A percentile compares a stretch with the other conserved stretches of the same genome.
These are phyloP conservation scores for Hoplostethus atlanticus DNA, from an alignment of 2,797 vertebrate genomes.

Conservation along the genomic window DNA sequence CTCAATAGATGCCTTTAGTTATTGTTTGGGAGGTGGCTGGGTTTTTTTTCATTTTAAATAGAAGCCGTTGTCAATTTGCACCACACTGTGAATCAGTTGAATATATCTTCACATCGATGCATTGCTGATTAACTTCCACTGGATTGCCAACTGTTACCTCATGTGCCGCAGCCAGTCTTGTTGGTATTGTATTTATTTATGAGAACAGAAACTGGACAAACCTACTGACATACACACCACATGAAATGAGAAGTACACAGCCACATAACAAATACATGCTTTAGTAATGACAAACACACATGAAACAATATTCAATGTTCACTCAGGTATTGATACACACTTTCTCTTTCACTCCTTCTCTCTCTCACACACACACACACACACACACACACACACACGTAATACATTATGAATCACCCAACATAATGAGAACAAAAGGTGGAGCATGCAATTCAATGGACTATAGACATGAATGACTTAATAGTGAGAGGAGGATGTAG, in stretches of 20 bases:
- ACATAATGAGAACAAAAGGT: conserved; percentile 58
- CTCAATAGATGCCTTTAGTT: too few species aligned
- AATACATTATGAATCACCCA: conserved; percentile 64
- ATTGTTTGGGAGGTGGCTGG: too few species aligned
- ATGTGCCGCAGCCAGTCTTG: conserved; percentile 49
- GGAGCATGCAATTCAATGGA: conserved; percentile 85
- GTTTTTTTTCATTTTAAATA: background rate
- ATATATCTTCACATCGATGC: background rate
- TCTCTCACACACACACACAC: conserved; percentile 19
- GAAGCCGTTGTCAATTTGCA: background rate
- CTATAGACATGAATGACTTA: conserved; percentile 47
- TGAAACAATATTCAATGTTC: conserved; percentile 38
- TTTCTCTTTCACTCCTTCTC: conserved; percentile 22
- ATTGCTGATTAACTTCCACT: background rate
- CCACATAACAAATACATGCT: conserved; percentile 61
- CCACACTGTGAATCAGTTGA: too few species aligned
- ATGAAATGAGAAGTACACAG: conserved; percentile 61
- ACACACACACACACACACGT: conserved; percentile 29
- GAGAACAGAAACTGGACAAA: conserved; percentile 35
- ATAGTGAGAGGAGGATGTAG: conserved; percentile 55
- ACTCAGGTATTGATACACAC: conserved; percentile 31
- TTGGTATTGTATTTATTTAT: conserved; percentile 29
- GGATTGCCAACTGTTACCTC: conserved; percentile 18
- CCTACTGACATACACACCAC: conserved; percentile 68
- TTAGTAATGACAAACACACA: conserved; percentile 51